Percentiles rank a stretch among this genome's conserved stretches.
phyloP scores from a whole-genome alignment of 2,888 invertebrate species.

The Rotaria socialis region DNA sequence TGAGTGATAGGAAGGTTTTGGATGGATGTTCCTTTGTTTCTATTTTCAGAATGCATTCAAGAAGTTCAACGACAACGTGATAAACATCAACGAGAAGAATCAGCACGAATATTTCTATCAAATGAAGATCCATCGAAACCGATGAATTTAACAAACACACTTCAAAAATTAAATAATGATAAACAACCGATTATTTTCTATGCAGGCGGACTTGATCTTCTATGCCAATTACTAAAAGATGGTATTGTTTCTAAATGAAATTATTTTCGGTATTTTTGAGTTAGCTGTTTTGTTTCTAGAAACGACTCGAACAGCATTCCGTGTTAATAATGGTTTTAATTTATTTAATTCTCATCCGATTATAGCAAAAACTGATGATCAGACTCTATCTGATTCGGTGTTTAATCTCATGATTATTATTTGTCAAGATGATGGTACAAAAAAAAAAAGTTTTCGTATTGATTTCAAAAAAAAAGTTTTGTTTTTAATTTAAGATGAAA shows the following conservation, averaged over 20 bases:
- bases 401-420: constrained; percentile 37
- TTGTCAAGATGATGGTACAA: constrained; percentile 38
- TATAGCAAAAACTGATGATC: constrained; percentile 15
- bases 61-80: constrained; percentile 52
- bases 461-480: background rate
- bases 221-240: background rate
- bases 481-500: constrained; percentile 39
- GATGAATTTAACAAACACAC: constrained; percentile 51
- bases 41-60: constrained; percentile 51
- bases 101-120: constrained; percentile 52
- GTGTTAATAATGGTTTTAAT: constrained; percentile 52
- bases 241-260: background rate
- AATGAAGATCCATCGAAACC: constrained; percentile 50
- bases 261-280: background rate
- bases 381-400: constrained; percentile 10
- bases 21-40: background rate
- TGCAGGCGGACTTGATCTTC: constrained; percentile 52
- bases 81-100: constrained; percentile 51
- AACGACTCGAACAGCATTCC: constrained; percentile 52
- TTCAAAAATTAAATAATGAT: constrained; percentile 51
- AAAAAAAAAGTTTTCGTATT: background rate
- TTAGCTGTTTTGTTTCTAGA: constrained; percentile 48
- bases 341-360: constrained; percentile 47
- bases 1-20: background rate
- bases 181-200: constrained; percentile 55